Evolutionary conservation across 1,140 invertebrate species (phyloP).

Genomic region (Octopus sinensis): DNA sequence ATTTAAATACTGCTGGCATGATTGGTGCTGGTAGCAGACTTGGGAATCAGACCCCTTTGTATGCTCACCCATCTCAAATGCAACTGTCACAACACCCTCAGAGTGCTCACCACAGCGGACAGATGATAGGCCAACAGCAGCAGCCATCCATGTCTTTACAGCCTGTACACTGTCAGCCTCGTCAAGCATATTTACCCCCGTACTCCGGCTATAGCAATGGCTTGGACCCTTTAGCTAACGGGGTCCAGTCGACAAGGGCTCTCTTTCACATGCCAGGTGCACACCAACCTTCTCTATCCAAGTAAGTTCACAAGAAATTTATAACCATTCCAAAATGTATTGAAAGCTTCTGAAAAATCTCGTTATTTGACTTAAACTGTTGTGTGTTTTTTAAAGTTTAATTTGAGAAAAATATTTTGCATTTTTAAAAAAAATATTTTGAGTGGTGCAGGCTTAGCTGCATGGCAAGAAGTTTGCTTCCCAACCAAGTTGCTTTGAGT

Average conservation of each 20-base stretch:
- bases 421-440: no score
- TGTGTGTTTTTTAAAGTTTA: no score
- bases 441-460: no score
- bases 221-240: background rate
- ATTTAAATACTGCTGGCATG: no score
- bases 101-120: background rate
- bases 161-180: background rate
- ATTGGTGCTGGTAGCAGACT: no score
- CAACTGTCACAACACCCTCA: background rate
- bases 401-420: no score
- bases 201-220: background rate
- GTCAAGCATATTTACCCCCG: background rate
- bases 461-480: no score
- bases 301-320: background rate
- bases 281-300: background rate
- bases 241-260: background rate
- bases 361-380: no score
- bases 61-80: background rate
- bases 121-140: background rate
- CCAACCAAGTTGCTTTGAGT: no score
- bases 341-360: no score
- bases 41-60: no score
- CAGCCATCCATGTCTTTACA: background rate
- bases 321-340: no score
- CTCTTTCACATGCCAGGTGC: background rate